A percentile compares a stretch with the other conserved stretches of the same genome.
Evolutionary conservation across 2,113 vertebrate genomes (phyloP).

Genomic region (Lampris megalopsis): DNA sequence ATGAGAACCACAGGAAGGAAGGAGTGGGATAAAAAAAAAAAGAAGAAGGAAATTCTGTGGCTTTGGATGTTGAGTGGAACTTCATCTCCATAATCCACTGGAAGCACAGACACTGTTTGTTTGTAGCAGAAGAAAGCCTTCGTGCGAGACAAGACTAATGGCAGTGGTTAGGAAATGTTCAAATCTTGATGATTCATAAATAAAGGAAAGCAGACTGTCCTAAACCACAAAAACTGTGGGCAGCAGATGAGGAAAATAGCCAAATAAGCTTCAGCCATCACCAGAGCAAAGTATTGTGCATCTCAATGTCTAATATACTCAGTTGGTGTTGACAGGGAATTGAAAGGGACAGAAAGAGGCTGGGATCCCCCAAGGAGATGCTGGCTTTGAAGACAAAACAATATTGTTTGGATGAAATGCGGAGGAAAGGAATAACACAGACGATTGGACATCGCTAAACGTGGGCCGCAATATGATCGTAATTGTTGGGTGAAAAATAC

Average conservation of each 20-base stretch:
- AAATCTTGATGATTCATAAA: constrained; percentile 58
- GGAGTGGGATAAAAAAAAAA: constrained; percentile 36
- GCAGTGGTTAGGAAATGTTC: constrained; percentile 23
- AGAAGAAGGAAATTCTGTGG: constrained; percentile 47
- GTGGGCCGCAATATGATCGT: no score
- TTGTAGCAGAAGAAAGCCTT: constrained; percentile 44
- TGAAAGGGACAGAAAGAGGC: background rate
- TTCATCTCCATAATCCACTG: constrained; percentile 58
- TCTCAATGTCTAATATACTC: background rate
- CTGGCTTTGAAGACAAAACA: background rate
- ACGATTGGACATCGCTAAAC: background rate
- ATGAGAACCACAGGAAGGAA: constrained; percentile 24
- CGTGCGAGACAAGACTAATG: constrained; percentile 52
- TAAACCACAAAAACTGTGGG: background rate
- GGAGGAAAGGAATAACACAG: background rate
- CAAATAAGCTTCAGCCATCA: background rate
- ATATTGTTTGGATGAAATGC: constrained; percentile 9
- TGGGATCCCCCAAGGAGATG: background rate
- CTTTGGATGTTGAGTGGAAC: constrained; percentile 45
- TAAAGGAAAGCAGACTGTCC: constrained; percentile 2
- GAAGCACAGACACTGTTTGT: constrained; percentile 48
- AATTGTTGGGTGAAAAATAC: no score
- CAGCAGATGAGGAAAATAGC: constrained; percentile 3
- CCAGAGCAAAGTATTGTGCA: background rate
- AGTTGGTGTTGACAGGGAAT: background rate